Conservation (phyloP, 2,888 invertebrate species). For the Reticulitermes lucifugus region DNA sequence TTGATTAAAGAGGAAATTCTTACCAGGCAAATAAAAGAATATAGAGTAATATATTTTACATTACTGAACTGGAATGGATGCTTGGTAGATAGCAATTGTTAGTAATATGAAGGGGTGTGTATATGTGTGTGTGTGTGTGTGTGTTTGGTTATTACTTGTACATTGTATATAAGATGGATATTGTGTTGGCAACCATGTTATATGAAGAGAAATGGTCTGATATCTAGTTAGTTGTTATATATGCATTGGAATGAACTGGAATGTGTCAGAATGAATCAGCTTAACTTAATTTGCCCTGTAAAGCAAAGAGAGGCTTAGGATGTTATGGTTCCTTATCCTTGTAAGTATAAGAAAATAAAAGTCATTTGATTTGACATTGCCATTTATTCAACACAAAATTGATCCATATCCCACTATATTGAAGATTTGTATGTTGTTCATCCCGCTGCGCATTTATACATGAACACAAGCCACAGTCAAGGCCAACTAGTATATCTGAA, state of each 20-base stretch:
- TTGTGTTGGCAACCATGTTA: conserved; percentile 42
- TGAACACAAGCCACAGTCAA: too few species aligned
- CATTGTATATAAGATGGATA: conserved; percentile 41
- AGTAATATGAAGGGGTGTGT: background rate
- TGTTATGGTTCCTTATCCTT: conserved; percentile 32
- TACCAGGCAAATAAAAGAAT: background rate
- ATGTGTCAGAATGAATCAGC: conserved; percentile 4
- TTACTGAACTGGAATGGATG: background rate
- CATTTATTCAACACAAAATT: background rate
- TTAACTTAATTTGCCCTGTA: conserved; percentile 27
- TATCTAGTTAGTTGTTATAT: background rate
- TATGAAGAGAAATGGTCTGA: background rate
- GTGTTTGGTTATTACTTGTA: conserved; percentile 21
- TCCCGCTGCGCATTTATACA: too few species aligned
- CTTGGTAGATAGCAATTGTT: background rate
- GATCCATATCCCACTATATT: too few species aligned
- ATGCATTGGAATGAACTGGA: background rate
- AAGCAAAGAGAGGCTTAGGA: conserved; percentile 42
- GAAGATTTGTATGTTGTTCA: too few species aligned
- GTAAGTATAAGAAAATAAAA: conserved; percentile 27
- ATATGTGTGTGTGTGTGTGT: background rate
- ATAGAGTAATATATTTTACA: background rate
- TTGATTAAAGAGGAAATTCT: background rate
- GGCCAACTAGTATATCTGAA: too few species aligned
- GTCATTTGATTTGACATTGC: conserved; percentile 1